These are phyloP conservation scores for Sciurus niger DNA, from an alignment of 2,113 vertebrate species.

Conservation along the genomic window DNA sequence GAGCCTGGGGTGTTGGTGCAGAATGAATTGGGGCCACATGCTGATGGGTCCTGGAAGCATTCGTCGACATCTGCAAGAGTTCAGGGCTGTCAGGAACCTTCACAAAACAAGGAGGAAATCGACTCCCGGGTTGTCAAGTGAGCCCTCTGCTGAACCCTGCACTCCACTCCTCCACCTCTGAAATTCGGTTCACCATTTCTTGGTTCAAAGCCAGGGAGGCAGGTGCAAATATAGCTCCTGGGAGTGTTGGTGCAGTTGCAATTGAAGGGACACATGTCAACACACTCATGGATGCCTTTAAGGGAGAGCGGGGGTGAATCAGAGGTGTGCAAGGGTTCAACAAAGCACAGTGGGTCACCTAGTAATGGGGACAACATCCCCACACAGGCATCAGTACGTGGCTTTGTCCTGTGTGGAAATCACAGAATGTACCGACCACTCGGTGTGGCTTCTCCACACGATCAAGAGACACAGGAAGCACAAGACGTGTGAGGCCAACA, in stretches of 20 bases:
- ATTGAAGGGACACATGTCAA: background rate
- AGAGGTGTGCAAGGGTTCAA: background rate
- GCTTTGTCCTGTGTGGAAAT: background rate
- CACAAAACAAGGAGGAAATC: background rate
- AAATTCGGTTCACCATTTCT: background rate
- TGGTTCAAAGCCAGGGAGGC: constrained; percentile 51
- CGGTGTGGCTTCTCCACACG: background rate
- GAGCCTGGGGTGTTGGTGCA: constrained; percentile 65
- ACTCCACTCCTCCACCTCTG: background rate
- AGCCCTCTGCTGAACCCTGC: background rate
- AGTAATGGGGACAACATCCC: too few species aligned
- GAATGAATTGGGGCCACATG: constrained; percentile 37
- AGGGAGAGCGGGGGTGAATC: background rate
- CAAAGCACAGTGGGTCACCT: background rate
- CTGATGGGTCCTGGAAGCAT: background rate
- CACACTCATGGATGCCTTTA: constrained; percentile 65
- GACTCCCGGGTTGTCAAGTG: background rate
- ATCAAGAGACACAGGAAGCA: background rate
- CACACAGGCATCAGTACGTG: fast-evolving
- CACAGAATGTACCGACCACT: fast-evolving
- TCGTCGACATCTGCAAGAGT: constrained; percentile 71
- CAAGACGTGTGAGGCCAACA: too few species aligned
- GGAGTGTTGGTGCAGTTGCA: constrained; percentile 48
- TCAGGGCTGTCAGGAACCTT: background rate
- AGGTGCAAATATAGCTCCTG: constrained; percentile 64